Conservation (phyloP, 2,797 vertebrate species). For the Hemibagrus guttatus region DNA sequence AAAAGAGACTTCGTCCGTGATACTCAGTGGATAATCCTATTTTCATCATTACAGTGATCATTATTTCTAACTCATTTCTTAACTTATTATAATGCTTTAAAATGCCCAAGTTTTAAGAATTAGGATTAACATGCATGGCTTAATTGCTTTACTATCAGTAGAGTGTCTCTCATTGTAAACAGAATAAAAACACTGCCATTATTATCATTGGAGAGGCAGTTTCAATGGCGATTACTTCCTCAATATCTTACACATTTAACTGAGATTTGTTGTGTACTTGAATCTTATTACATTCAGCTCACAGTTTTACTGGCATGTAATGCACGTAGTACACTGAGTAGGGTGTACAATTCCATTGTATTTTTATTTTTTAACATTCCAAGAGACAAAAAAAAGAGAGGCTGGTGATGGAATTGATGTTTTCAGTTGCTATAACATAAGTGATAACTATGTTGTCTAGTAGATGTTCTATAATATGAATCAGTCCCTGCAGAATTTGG, state of each 20-base stretch:
- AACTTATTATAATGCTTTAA: neutral
- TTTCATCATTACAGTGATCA: neutral
- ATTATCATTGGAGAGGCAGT: neutral
- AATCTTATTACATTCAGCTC: neutral
- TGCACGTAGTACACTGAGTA: neutral
- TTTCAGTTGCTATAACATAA: no score
- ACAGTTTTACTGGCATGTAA: neutral
- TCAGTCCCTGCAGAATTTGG: no score
- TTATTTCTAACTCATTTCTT: neutral
- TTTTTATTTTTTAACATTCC: neutral
- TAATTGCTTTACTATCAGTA: neutral
- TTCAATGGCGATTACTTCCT: neutral
- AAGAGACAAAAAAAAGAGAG: neutral
- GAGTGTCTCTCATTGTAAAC: neutral
- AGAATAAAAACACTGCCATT: neutral
- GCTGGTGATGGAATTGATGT: neutral
- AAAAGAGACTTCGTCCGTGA: neutral
- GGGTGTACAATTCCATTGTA: neutral
- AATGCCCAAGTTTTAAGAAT: neutral
- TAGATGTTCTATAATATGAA: neutral
- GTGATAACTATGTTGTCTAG: neutral
- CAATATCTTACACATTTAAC: neutral
- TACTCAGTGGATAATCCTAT: neutral
- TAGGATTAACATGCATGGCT: neutral
- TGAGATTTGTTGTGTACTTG: neutral